Percentiles rank a stretch among this genome's conserved stretches.
Evolutionary conservation across 2,113 vertebrate genomes (phyloP).

Genomic region (Zingel zingel): DNA sequence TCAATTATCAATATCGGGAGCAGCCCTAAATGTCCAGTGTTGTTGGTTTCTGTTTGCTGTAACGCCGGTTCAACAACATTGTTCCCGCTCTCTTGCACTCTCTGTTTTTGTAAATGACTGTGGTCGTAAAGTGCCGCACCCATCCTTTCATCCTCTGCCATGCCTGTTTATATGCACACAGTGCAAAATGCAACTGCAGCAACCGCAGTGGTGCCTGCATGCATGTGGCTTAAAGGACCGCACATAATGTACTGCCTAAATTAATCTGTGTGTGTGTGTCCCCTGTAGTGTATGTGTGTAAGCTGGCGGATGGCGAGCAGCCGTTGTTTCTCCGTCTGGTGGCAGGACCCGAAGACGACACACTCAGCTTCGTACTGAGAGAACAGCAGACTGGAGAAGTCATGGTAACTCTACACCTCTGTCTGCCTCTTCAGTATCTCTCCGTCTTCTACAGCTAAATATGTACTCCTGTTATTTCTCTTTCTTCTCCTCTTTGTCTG

Average conservation of each 20-base stretch:
- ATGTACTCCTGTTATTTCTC: neutral
- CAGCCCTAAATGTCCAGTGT: neutral
- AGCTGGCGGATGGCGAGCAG: slow-evolving; percentile 92
- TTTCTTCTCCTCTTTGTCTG: neutral
- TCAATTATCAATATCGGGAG: too few relatives aligned
- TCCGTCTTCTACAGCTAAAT: neutral
- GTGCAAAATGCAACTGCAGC: slow-evolving; percentile 1
- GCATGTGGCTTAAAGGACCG: slow-evolving; percentile 3
- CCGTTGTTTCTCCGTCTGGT: slow-evolving; percentile 94
- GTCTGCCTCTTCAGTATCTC: neutral
- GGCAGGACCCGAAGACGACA: slow-evolving; percentile 90
- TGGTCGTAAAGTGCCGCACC: slow-evolving; percentile 27
- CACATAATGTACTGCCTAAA: slow-evolving; percentile 2
- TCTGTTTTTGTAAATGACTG: slow-evolving; percentile 44
- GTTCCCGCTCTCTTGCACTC: neutral
- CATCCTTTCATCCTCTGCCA: slow-evolving; percentile 50
- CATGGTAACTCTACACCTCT: slow-evolving; percentile 80
- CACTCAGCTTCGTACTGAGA: slow-evolving; percentile 93
- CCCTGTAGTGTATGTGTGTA: slow-evolving; percentile 91
- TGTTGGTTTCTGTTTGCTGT: neutral
- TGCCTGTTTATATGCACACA: slow-evolving; percentile 19
- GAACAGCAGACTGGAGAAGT: slow-evolving; percentile 97
- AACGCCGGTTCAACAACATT: neutral
- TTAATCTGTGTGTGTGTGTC: slow-evolving; percentile 39
- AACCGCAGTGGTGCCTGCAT: slow-evolving; percentile 21